Base-by-base conservation (phyloP, 1,140 invertebrate species). In the Hirudo medicinalis region DNA sequence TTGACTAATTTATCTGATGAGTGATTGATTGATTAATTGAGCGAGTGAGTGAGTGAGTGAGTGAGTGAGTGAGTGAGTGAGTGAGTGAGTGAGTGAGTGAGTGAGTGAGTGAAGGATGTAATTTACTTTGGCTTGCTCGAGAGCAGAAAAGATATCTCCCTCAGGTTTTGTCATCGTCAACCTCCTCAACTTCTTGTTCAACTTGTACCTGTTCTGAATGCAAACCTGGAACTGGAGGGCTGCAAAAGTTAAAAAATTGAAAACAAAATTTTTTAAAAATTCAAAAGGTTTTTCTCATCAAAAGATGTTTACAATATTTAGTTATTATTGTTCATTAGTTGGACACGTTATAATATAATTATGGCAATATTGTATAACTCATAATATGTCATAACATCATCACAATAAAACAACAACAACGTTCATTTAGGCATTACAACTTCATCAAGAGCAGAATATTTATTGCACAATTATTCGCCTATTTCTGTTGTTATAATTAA, bases 11-110 rank as follows among this genome's bases (percentile, higher is more conserved):
- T 11, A 49, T 49, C 11, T 49, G 43, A 49, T 49, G 32, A 36
- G 32, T 36, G 66, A n/a, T n/a, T 22, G 72, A 55, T 66, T 22
- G 72, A 55, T 66, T 54, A 67, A 49, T 43, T 54, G 67, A 29
- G 67, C 29, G 72, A 29, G 72, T 55, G 71, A 71, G 71, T 71
- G 71, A 69, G 71, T 71, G 71, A 67, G n/a, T 67, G 66, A 67
- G n/a, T 67, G 66, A 67, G n/a, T 67, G 66, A 67, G n/a, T 67
- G 66, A 67, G n/a, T 67, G 66, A 54, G 71, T 69, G 71, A 72
- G 71, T 36, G 60, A 68, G 32, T 55, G 72, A 36, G 67, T 69
- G 53, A 27, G 49, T 69, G 67, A 43, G 29, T 67, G 27, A 53
- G 72, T 53, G 43, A 27, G 36, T 70, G 43, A 70, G 57, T 72